Conservation (phyloP, 2,888 invertebrate species). For the Patella ulyssiponensis region DNA sequence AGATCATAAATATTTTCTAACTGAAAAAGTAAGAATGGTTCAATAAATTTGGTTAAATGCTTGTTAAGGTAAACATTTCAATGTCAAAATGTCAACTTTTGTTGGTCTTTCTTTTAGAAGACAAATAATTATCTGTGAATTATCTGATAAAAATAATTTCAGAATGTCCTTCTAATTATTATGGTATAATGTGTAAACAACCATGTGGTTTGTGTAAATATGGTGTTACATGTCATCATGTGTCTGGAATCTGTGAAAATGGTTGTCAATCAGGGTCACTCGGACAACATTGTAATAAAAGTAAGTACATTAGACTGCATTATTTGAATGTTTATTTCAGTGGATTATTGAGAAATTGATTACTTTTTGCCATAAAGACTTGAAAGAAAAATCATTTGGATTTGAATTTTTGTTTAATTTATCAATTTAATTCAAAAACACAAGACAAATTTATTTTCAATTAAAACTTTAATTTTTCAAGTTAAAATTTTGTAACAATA, state of each 20-base stretch:
- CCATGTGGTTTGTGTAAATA: constrained; percentile 36
- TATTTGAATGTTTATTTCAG: neutral
- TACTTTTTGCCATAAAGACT: neutral
- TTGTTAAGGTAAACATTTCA: too few relatives aligned
- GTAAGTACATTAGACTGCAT: constrained; percentile 29
- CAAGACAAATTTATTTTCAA: neutral
- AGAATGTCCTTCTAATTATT: constrained; percentile 24
- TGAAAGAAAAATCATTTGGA: neutral
- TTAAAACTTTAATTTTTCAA: neutral
- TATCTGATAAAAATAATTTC: neutral
- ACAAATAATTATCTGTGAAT: too few relatives aligned
- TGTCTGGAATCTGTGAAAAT: constrained; percentile 33
- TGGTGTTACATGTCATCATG: constrained; percentile 23
- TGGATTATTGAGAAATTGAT: neutral
- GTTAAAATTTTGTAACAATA: neutral
- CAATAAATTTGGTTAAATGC: too few relatives aligned
- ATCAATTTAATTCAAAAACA: neutral
- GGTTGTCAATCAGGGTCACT: constrained; percentile 41
- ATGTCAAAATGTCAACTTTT: too few relatives aligned
- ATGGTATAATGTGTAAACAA: constrained; percentile 31
- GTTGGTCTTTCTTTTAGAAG: too few relatives aligned
- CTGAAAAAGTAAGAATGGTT: too few relatives aligned
- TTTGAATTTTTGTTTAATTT: neutral
- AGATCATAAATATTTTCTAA: too few relatives aligned
- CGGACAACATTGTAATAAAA: constrained; percentile 32